phyloP scores from a whole-genome alignment of 2,113 vertebrate species.

The Solenodon paradoxus region DNA sequence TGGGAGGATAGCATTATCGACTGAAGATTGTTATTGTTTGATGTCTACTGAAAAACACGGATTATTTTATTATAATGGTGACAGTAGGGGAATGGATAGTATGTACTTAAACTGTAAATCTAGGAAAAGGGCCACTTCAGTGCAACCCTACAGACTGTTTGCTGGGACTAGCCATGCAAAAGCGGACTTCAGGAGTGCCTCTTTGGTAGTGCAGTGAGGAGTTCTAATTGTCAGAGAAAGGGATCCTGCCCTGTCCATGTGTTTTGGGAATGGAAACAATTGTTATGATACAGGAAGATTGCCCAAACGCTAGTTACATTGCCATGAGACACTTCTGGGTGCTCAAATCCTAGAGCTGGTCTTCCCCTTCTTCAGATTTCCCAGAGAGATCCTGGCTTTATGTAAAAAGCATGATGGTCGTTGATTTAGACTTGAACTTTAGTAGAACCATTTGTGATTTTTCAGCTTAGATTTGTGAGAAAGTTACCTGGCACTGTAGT shows the following conservation, averaged over 20 bases:
- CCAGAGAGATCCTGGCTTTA: background rate
- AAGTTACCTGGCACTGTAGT: background rate
- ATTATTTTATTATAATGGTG: background rate
- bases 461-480: background rate
- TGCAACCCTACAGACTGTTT: background rate
- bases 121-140: background rate
- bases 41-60: background rate
- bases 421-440: background rate
- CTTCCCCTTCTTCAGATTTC: background rate
- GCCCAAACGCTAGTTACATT: background rate
- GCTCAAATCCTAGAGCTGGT: background rate
- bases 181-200: background rate
- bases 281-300: background rate
- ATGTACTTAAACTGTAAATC: background rate
- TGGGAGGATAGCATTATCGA: background rate
- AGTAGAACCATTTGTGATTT: background rate
- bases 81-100: background rate
- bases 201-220: background rate
- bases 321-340: background rate
- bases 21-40: background rate
- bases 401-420: background rate
- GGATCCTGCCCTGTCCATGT: accelerated
- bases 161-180: background rate
- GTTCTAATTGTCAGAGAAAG: background rate
- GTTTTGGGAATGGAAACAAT: background rate